These are phyloP conservation scores for Philaenus spumarius DNA, from an alignment of 1,140 invertebrate species.

Conservation along the genomic window DNA sequence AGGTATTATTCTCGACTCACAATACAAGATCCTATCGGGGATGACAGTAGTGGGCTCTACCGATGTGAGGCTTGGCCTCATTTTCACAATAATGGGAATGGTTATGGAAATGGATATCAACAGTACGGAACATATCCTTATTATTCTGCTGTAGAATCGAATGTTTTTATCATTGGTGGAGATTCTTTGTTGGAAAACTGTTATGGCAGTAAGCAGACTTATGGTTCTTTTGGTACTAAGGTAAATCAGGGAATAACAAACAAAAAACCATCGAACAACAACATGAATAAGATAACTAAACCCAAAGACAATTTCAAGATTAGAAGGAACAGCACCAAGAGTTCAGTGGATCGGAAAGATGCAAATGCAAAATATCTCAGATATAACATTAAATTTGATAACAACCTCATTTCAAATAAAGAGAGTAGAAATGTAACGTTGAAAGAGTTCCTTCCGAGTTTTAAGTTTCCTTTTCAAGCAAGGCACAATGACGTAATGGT, in stretches of 20 bases:
- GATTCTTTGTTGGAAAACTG: conserved; percentile 10
- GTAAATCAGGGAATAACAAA: no score
- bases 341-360: background rate
- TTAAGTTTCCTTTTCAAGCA: no score
- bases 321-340: background rate
- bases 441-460: background rate
- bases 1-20: background rate
- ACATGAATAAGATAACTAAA: background rate
- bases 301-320: background rate
- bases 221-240: no score
- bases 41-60: background rate
- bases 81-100: background rate
- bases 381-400: background rate
- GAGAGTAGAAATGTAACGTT: background rate
- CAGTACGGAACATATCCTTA: background rate
- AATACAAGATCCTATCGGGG: background rate
- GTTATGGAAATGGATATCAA: background rate
- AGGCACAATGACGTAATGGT: no score
- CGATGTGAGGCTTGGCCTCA: conserved; percentile 14
- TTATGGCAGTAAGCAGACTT: background rate
- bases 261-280: background rate
- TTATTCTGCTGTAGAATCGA: background rate
- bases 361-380: background rate
- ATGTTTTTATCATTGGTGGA: conserved; percentile 16
- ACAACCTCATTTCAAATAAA: background rate